These are phyloP conservation scores for Cynodonichthys magdalenae DNA, from an alignment of 2,797 vertebrate species.

Conservation along the genomic window DNA sequence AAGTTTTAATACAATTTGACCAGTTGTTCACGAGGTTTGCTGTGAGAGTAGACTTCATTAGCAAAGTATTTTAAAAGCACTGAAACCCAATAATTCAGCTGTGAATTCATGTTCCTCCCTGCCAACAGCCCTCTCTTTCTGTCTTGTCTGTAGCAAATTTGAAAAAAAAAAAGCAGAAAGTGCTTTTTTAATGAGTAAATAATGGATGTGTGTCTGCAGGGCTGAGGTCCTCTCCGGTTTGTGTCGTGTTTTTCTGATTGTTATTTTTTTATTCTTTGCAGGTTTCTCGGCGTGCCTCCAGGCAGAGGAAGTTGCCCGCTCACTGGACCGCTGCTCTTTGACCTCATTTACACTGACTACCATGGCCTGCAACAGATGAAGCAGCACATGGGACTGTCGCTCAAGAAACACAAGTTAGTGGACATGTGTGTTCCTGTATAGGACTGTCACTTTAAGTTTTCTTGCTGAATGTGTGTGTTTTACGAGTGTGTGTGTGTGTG, in stretches of 20 bases:
- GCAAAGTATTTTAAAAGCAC: no score
- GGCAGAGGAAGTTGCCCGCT: conserved; percentile 96
- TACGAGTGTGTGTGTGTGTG: background rate
- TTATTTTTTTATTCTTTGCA: conserved; percentile 62
- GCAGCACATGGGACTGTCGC: conserved; percentile 97
- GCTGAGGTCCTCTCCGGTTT: conserved; percentile 5
- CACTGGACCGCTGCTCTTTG: conserved; percentile 90
- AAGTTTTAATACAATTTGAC: no score
- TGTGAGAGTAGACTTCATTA: no score
- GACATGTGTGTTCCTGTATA: background rate
- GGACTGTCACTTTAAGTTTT: conserved; percentile 28
- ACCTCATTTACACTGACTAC: conserved; percentile 98
- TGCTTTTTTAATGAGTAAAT: conserved; percentile 35
- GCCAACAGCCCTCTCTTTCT: background rate
- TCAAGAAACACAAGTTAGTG: conserved; percentile 95
- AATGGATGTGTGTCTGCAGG: conserved; percentile 26
- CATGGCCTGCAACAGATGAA: conserved; percentile 98
- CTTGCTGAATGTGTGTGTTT: conserved; percentile 4
- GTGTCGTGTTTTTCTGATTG: conserved; percentile 7
- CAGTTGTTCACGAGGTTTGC: no score
- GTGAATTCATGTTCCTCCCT: background rate
- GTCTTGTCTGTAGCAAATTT: conserved; percentile 10
- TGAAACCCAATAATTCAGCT: background rate
- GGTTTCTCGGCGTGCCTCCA: conserved; percentile 94
- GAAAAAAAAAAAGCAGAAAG: conserved; percentile 10